Base-by-base conservation (phyloP, 2,888 invertebrate genomes). In the Periphyllus acericola region DNA sequence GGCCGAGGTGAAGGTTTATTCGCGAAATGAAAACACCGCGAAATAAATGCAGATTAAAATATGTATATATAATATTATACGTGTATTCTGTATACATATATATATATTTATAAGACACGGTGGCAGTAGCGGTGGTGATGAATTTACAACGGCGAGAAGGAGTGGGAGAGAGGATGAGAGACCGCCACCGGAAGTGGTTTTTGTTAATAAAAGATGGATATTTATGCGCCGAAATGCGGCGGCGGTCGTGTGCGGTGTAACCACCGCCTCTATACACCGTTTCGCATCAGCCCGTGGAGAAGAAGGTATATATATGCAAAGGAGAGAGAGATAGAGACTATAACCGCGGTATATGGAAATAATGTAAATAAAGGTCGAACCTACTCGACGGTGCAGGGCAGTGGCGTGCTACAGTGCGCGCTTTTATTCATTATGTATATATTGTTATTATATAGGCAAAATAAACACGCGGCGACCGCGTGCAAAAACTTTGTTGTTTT, bases 11-110 rank as follows among this genome's bases (percentile, higher is more conserved):
- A 40, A 75, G 86, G 86, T 86, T 85, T 83, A 52, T 82, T 29
- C 60, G 76, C 6, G 74, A 87, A 87, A 87, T n/a, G 81, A 87
- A 87, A 87, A 87, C 87, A 87, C 74, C 72, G 87, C 87, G 87
- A 80, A 87, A 87, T 87, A 87, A 87, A 87, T 87, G 87, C 87
- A 87, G 87, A 87, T 87, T 87, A 87, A 87, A 87, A 81, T 60
- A 60, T 81, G 66, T 60, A 72, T 74, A 79, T 60, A 46, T 40
- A 29, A 52, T 14, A 78, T 71, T 71, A 71, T 32, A 32, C 17
- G 17, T n/a, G 11, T 46, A 46, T 46, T 11, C 14, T 46, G 46
- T 11, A 46, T 46, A 46, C 1, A 36, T 36, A 78, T 74, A 46
- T 75, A 40, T 68, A 25, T 72, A 34, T 36, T 78, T 40, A 32